phyloP scores from a whole-genome alignment of 2,888 invertebrate species.

The Entomobrya multifasciata region DNA sequence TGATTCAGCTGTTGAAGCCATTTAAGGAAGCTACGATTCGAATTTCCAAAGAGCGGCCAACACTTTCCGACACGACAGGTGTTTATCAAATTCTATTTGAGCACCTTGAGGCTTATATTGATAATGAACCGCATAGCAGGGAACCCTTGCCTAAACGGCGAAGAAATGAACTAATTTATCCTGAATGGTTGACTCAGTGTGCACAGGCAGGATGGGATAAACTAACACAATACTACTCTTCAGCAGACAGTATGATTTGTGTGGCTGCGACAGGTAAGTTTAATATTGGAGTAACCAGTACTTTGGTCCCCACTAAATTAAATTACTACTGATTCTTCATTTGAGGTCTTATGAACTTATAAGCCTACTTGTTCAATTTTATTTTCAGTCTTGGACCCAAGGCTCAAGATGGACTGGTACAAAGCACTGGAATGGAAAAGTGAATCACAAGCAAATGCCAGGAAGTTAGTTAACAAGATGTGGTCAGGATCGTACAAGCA shows the following conservation, averaged over 20 bases:
- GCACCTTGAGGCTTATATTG: conserved; percentile 49
- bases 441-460: not conserved
- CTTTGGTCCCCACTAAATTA: no score
- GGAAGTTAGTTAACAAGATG: no score
- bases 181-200: not conserved
- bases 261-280: conserved; percentile 15
- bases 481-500: no score
- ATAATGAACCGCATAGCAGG: not conserved
- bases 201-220: conserved; percentile 22
- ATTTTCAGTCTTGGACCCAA: conserved; percentile 24
- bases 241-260: not conserved
- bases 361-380: not conserved
- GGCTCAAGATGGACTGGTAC: conserved; percentile 26
- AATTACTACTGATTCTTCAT: no score
- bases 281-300: no score
- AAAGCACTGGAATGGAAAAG: not conserved
- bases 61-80: conserved; percentile 47
- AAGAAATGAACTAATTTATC: not conserved
- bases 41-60: conserved; percentile 44
- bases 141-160: not conserved
- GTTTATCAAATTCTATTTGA: conserved; percentile 52
- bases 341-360: not conserved
- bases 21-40: conserved; percentile 52
- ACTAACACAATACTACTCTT: conserved; percentile 11
- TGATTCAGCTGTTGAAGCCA: conserved; percentile 35